Percentiles rank a stretch among this genome's conserved stretches.
Evolutionary conservation across 1,140 invertebrate genomes (phyloP).

Genomic region (Oryctes rhinoceros): DNA sequence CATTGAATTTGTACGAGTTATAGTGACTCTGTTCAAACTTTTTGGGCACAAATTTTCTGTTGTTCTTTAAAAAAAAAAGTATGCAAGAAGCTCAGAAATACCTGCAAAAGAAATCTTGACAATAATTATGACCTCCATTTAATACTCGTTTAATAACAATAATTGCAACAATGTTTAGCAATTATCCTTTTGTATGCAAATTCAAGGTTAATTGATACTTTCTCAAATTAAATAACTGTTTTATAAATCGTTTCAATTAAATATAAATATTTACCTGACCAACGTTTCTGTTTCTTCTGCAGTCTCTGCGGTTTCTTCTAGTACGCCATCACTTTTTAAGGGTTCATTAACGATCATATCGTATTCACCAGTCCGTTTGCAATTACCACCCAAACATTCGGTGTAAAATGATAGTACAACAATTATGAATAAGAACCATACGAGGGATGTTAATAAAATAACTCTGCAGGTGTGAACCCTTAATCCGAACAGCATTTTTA

Average conservation of each 20-base stretch:
- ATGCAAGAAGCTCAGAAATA: no score
- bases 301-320: not conserved
- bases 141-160: not conserved
- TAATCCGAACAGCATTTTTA: conserved; percentile 83
- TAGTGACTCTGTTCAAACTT: no score
- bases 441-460: conserved; percentile 91
- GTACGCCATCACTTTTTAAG: conserved; percentile 17
- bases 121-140: not conserved
- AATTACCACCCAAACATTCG: conserved; percentile 84
- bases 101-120: no score
- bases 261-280: conserved; percentile 24
- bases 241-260: not conserved
- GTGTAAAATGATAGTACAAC: conserved; percentile 92
- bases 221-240: conserved; percentile 3
- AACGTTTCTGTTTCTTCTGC: conserved; percentile 9
- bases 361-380: conserved; percentile 65
- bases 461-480: conserved; percentile 94
- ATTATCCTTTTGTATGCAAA: not conserved
- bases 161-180: not conserved
- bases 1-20: no score
- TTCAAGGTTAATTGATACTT: conserved; percentile 34
- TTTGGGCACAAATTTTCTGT: no score
- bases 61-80: no score
- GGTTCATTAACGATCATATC: conserved; percentile 57
- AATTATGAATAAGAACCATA: conserved; percentile 95